A percentile compares a stretch with the other conserved stretches of the same genome.
phyloP scores from a whole-genome alignment of 2,113 vertebrate species.

The Nipponia nippon region DNA sequence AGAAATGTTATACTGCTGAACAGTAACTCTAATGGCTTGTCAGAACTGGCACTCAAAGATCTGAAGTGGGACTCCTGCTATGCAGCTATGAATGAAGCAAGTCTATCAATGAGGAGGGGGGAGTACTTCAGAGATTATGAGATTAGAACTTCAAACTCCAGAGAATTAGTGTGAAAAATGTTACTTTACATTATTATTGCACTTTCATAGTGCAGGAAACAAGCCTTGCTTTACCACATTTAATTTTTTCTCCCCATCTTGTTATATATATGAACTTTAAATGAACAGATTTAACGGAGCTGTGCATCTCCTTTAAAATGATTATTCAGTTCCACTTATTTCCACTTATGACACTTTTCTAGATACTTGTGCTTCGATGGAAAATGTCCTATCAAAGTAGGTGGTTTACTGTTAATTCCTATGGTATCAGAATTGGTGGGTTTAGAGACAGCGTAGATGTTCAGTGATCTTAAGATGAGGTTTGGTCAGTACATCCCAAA shows the following conservation, averaged over 20 bases:
- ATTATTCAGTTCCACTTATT: neutral
- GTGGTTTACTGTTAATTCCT: neutral
- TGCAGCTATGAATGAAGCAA: neutral
- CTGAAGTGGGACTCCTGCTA: neutral
- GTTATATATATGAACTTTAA: neutral
- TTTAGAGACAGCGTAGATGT: neutral
- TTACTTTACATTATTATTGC: neutral
- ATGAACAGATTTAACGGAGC: neutral
- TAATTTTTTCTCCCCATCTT: neutral
- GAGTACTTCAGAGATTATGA: neutral
- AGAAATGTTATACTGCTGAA: neutral
- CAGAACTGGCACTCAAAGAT: neutral
- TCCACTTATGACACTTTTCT: neutral
- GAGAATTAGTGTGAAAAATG: neutral
- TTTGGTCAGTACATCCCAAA: neutral
- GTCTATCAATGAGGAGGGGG: neutral
- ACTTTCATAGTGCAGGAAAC: neutral
- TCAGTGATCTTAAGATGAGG: neutral
- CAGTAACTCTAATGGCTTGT: neutral
- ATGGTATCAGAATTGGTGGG: neutral
- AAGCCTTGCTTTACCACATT: neutral
- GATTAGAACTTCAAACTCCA: neutral
- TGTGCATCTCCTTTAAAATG: neutral
- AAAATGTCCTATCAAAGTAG: neutral
- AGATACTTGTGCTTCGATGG: neutral